These are phyloP conservation scores for Coranthus polyacanthus DNA, from an alignment of 2,797 vertebrate genomes.

Conservation along the genomic window DNA sequence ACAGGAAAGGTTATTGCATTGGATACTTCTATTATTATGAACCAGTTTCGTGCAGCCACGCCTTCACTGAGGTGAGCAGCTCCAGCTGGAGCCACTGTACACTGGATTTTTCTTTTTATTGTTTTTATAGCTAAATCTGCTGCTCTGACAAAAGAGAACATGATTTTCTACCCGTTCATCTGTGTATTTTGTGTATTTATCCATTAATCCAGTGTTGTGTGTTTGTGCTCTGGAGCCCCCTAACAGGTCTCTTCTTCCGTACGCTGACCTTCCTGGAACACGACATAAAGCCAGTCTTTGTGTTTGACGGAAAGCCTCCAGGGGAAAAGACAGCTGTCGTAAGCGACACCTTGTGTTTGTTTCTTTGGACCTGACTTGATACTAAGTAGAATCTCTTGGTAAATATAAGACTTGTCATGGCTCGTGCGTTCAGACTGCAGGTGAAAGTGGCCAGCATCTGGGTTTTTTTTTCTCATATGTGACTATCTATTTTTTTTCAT, in stretches of 20 bases:
- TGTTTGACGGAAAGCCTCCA: conserved; percentile 88
- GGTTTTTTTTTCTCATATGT: too few relatives aligned
- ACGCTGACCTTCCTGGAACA: conserved; percentile 87
- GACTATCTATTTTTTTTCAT: too few relatives aligned
- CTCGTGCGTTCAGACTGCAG: too few relatives aligned
- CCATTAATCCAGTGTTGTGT: not conserved
- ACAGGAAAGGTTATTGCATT: conserved; percentile 85
- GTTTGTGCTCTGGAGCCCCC: conserved; percentile 68
- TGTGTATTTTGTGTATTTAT: too few relatives aligned
- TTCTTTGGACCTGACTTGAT: conserved; percentile 10
- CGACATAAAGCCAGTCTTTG: conserved; percentile 88
- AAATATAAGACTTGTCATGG: not conserved
- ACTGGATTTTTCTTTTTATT: not conserved
- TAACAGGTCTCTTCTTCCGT: conserved; percentile 87
- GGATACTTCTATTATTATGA: conserved; percentile 85
- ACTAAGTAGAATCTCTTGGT: conserved; percentile 4
- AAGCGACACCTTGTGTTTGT: conserved; percentile 53
- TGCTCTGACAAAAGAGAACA: too few relatives aligned
- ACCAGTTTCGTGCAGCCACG: conserved; percentile 84
- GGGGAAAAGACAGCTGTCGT: conserved; percentile 83
- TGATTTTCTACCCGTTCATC: too few relatives aligned
- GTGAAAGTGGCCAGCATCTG: too few relatives aligned
- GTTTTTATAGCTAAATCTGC: too few relatives aligned
- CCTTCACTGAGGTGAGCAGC: conserved; percentile 76
- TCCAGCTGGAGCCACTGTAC: not conserved